Evolutionary conservation across 2,113 vertebrate species (phyloP).

Genomic region (Ramphastos sulfuratus): DNA sequence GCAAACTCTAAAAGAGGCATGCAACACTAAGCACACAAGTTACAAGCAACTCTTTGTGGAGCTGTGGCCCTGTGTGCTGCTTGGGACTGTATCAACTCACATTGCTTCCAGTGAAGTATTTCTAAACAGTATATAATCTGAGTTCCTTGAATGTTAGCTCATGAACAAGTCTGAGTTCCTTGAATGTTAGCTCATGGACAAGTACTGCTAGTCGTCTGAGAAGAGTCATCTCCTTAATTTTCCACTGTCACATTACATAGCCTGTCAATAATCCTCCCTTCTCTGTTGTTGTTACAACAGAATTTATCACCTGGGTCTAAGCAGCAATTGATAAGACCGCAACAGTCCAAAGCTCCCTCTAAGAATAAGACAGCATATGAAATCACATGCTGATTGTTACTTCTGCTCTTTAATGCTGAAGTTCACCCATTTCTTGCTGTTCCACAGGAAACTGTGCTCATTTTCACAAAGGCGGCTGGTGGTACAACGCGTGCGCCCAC

Average conservation of each 20-base stretch:
- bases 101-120: background rate
- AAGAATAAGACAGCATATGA: rapidly evolving
- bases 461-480: constrained; percentile 99
- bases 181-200: no score
- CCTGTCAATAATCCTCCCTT: rapidly evolving
- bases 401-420: background rate
- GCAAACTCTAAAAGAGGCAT: background rate
- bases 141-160: constrained; percentile 17
- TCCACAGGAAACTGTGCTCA: constrained; percentile 94
- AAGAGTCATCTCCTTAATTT: background rate
- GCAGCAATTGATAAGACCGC: background rate
- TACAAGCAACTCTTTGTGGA: background rate
- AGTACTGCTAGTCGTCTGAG: background rate
- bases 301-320: background rate
- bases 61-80: background rate
- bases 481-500: constrained; percentile 97
- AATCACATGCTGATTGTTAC: background rate
- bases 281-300: background rate
- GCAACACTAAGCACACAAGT: background rate
- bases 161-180: no score
- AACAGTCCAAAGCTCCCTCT: background rate
- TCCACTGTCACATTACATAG: background rate
- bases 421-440: background rate
- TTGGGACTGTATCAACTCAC: background rate
- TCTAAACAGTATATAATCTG: background rate